Evolutionary conservation across 2,113 vertebrate species (phyloP).

Genomic region (Grammomys dolichurus): DNA sequence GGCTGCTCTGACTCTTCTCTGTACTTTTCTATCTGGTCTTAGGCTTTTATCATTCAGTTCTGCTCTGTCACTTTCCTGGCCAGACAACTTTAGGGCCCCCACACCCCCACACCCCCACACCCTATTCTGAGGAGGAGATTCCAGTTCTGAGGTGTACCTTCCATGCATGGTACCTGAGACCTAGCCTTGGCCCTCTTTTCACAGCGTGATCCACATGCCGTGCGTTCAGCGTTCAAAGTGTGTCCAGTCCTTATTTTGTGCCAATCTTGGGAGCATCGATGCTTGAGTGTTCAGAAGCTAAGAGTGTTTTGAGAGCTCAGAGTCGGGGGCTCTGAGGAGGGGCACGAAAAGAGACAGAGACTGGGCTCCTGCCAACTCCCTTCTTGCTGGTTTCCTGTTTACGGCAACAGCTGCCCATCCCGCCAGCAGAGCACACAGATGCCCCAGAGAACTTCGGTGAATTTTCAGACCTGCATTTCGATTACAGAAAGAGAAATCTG

Average conservation of each 20-base stretch:
- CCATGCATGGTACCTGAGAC: neutral
- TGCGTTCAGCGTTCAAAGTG: conserved; percentile 18
- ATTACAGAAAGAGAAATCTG: conserved; percentile 3
- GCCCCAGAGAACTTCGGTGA: conserved; percentile 56
- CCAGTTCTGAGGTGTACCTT: neutral
- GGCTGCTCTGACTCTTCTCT: neutral
- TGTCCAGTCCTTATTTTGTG: conserved; percentile 31
- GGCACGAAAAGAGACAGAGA: conserved; percentile 57
- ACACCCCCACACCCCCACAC: too few species aligned
- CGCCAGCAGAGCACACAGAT: conserved; percentile 69
- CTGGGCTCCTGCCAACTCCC: conserved; percentile 68
- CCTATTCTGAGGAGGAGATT: neutral
- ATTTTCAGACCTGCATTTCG: conserved; percentile 65
- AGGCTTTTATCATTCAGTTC: neutral
- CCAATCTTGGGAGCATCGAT: conserved; percentile 39
- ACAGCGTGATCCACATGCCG: neutral
- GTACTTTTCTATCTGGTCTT: neutral
- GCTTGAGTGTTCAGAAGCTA: conserved; percentile 47
- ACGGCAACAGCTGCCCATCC: conserved; percentile 82
- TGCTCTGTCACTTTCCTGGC: conserved; percentile 22
- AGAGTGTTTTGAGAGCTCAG: conserved; percentile 65
- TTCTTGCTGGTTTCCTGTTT: conserved; percentile 87
- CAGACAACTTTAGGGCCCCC: conserved; percentile 37
- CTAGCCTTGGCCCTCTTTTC: neutral
- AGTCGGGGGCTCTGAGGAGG: conserved; percentile 72